A percentile compares a stretch with the other conserved stretches of the same genome.
Evolutionary conservation across 2,113 vertebrate species (phyloP).

Genomic region (Poicephalus gulielmi): DNA sequence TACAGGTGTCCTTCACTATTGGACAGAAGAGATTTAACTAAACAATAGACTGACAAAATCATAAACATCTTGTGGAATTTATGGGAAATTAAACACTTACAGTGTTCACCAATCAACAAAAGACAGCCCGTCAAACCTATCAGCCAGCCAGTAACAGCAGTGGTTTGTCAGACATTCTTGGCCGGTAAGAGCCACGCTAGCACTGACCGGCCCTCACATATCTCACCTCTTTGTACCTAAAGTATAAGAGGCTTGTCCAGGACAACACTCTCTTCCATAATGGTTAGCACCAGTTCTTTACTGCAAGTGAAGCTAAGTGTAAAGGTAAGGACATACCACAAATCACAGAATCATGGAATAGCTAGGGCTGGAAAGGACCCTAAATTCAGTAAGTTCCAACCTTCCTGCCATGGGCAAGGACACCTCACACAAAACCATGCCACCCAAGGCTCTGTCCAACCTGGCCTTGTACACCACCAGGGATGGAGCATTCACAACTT

Average conservation of each 20-base stretch:
- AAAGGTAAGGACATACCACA: background rate
- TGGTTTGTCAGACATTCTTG: background rate
- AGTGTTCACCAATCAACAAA: background rate
- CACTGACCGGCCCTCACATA: background rate
- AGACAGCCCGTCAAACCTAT: fast-evolving
- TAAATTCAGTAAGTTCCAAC: too few relatives aligned
- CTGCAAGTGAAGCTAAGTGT: background rate
- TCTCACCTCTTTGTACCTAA: background rate
- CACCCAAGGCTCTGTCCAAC: too few relatives aligned
- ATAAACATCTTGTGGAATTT: background rate
- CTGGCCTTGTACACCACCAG: too few relatives aligned
- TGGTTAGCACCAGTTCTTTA: background rate
- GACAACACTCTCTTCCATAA: background rate
- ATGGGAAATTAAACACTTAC: background rate
- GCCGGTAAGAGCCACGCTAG: background rate
- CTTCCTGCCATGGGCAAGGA: too few relatives aligned
- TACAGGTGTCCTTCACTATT: background rate
- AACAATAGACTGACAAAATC: background rate
- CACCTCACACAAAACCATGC: too few relatives aligned
- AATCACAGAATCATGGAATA: background rate
- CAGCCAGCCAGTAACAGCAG: background rate
- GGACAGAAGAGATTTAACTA: background rate
- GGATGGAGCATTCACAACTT: too few relatives aligned
- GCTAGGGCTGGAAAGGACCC: too few relatives aligned
- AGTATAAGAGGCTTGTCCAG: background rate